phyloP scores from a whole-genome alignment of 2,113 vertebrate species.

The Choloepus hoffmanni region DNA sequence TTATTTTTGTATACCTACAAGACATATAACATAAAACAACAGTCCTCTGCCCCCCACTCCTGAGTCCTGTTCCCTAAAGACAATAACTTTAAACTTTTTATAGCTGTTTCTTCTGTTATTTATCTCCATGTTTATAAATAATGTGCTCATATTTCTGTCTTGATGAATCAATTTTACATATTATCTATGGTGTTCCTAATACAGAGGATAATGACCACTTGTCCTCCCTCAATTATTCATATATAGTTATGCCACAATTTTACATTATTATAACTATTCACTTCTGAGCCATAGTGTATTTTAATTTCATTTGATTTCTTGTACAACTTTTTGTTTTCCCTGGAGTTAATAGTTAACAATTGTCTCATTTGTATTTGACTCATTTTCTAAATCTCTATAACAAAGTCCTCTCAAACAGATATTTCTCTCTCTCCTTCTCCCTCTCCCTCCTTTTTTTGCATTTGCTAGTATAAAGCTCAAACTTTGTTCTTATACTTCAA shows the following conservation, averaged over 20 bases:
- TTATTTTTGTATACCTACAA: background rate
- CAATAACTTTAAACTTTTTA: background rate
- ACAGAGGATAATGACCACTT: background rate
- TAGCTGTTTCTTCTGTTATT: background rate
- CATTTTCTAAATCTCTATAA: background rate
- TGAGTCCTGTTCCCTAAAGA: background rate
- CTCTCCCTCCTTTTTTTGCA: too few species aligned
- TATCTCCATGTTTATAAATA: background rate
- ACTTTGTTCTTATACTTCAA: too few species aligned
- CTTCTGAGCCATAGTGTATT: constrained; percentile 4
- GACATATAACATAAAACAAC: background rate
- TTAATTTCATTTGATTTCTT: background rate
- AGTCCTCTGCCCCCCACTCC: background rate
- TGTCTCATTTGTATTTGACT: background rate
- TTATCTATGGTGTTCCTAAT: background rate
- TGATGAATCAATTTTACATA: background rate
- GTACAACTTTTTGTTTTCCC: constrained; percentile 17
- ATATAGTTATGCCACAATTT: background rate
- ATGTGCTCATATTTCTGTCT: constrained; percentile 3
- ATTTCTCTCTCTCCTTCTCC: too few species aligned
- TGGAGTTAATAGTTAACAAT: constrained; percentile 16
- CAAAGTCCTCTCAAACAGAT: background rate
- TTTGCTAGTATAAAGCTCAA: too few species aligned
- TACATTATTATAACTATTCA: background rate
- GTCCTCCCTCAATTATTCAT: background rate